Conservation (phyloP, 2,797 vertebrate species). For the Aldrovandia affinis region DNA sequence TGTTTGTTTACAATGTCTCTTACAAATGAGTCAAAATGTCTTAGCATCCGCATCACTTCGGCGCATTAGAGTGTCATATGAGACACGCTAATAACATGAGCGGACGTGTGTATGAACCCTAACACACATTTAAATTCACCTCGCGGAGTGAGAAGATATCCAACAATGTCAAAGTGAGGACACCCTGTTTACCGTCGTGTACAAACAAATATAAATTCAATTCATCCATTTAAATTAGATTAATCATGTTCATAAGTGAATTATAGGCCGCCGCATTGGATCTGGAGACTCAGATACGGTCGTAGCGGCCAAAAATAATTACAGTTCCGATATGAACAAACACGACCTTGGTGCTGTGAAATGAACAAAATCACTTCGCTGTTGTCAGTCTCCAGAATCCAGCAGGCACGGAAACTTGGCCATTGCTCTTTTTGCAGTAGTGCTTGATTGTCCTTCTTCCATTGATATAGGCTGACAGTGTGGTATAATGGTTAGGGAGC, state of each 20-base stretch:
- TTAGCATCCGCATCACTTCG: not conserved
- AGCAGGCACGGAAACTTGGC: too few relatives aligned
- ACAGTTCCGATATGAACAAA: slow-evolving; percentile 3
- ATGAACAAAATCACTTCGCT: not conserved
- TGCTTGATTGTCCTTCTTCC: too few relatives aligned
- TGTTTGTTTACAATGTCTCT: not conserved
- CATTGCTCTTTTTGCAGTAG: too few relatives aligned
- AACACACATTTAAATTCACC: not conserved
- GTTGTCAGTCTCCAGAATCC: not conserved
- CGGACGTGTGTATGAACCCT: too few relatives aligned
- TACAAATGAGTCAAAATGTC: not conserved
- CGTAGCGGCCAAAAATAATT: not conserved
- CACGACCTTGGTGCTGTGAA: not conserved
- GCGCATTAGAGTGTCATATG: not conserved
- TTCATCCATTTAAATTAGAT: not conserved
- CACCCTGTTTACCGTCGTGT: not conserved
- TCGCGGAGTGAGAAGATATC: not conserved
- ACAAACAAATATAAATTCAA: not conserved
- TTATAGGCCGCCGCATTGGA: not conserved
- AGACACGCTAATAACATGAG: too few relatives aligned
- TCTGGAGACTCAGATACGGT: not conserved
- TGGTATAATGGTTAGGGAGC: too few relatives aligned
- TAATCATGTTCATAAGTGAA: not conserved
- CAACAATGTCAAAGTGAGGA: not conserved
- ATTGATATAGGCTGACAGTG: too few relatives aligned